Evolutionary conservation across 2,888 invertebrate genomes (phyloP), one percentile per base, ranked within the genome.

Genomic region (Agonopterix arenella): DNA sequence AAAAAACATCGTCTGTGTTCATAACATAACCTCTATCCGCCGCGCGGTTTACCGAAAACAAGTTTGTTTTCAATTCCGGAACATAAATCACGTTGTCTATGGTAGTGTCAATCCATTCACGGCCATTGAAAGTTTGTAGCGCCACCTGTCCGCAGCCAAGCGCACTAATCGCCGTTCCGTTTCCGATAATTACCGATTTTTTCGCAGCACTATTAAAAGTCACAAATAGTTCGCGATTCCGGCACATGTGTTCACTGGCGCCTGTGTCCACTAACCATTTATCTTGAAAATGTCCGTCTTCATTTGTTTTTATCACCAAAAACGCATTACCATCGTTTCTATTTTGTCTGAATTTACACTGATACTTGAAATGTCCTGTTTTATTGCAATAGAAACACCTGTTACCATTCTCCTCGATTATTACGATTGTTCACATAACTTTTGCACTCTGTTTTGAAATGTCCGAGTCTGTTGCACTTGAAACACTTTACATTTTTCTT

Each of bases 1-100:
- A 49, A 8, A 9, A 40, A 9, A 42, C 49, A 4, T 48, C 13
- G 37, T 37, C 11, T n/a, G n/a, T n/a, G n/a, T 45, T 11, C 45
- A 54, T 45, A 8, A 44, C 44, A 46, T 54, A 56, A 18, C 52
- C 54, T 50, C 37, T 52, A 8, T 44, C 48, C 10, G 47, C 18
- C 0, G 48, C 54, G 11, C 52, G 11, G 1, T 41, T 49, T 0
- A 56, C 52, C 9, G 56, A 52, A 4, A 56, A 52, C 8, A 56
- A 13, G 13, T 56, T 53, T 10, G 41, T 45, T 36, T 49, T 50
- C 7, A 55, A 16, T 11, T 53, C 51, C 1, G 53, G 53, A 8
- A 57, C 54, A 11, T 43, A 45, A 7, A 54, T 8, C 0, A 57
- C 54, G 8, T 56, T 51, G 13, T 53, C 40, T 46, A 54, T 45